A percentile compares a stretch with the other conserved stretches of the same genome.
Evolutionary conservation across 2,113 vertebrate genomes (phyloP).

Genomic region (Corvus hawaiiensis): DNA sequence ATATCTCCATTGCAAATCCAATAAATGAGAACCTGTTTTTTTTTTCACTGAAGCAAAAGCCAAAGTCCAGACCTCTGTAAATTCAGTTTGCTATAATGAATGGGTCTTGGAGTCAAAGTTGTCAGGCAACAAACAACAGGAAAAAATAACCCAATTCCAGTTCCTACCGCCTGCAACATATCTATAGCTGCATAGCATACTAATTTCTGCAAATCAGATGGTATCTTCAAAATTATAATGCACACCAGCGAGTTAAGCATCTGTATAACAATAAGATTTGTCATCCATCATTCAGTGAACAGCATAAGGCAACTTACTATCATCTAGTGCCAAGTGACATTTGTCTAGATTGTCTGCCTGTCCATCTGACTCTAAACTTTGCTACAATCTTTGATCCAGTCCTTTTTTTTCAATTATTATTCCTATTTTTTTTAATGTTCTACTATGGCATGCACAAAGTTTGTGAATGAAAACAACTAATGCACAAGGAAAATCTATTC

Average conservation of each 20-base stretch:
- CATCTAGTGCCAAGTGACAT: constrained; percentile 61
- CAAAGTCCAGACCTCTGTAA: constrained; percentile 51
- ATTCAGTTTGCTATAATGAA: constrained; percentile 65
- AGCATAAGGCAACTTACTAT: constrained; percentile 60
- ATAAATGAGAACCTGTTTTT: neutral
- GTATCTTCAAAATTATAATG: constrained; percentile 69
- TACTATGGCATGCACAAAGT: neutral
- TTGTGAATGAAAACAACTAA: neutral
- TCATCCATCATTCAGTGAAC: constrained; percentile 66
- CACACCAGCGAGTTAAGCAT: constrained; percentile 66
- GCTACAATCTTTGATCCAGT: constrained; percentile 6
- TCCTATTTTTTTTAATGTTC: neutral
- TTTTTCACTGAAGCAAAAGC: constrained; percentile 33
- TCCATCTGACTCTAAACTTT: constrained; percentile 39
- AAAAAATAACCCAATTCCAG: constrained; percentile 64
- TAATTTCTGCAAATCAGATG: constrained; percentile 69
- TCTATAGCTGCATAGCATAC: constrained; percentile 51
- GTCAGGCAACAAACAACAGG: constrained; percentile 65
- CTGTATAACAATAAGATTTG: constrained; percentile 70
- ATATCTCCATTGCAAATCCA: constrained; percentile 59
- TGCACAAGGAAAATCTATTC: neutral
- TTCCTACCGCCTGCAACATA: constrained; percentile 21
- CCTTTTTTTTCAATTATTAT: neutral
- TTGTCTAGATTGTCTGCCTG: constrained; percentile 44
- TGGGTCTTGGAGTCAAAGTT: constrained; percentile 61